Evolutionary conservation across 2,797 vertebrate genomes (phyloP).

Genomic region (Peromyscus melanophrys): DNA sequence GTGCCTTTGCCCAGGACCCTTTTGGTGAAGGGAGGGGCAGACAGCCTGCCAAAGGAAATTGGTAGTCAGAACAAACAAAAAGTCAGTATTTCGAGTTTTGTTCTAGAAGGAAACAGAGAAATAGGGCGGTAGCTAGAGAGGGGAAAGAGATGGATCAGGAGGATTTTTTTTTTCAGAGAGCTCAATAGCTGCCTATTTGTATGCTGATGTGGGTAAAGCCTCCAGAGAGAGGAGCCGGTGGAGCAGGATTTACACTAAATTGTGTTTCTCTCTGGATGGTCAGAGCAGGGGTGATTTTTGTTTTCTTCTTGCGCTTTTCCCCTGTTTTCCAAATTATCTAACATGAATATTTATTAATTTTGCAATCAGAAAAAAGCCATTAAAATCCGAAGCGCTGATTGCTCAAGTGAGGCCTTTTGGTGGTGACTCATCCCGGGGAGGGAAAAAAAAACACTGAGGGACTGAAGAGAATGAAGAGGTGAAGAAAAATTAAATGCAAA

Average conservation of each 20-base stretch:
- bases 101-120: not conserved
- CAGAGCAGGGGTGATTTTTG: constrained; percentile 77
- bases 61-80: not conserved
- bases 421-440: constrained; percentile 76
- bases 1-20: not conserved
- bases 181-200: constrained; percentile 55
- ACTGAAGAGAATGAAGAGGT: constrained; percentile 76
- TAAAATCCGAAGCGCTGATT: constrained; percentile 83
- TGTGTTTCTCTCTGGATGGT: constrained; percentile 63
- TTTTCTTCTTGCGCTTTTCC: constrained; percentile 80
- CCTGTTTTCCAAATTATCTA: constrained; percentile 83
- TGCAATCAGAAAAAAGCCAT: constrained; percentile 86
- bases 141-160: not conserved
- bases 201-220: constrained; percentile 33
- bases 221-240: not conserved
- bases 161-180: not conserved
- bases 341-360: constrained; percentile 87
- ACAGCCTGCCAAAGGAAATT: not conserved
- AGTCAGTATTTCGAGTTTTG: not conserved
- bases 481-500: constrained; percentile 85
- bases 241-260: constrained; percentile 62
- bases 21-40: not conserved
- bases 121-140: not conserved
- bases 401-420: constrained; percentile 81
- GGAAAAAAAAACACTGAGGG: constrained; percentile 25